Percentiles rank a stretch among this genome's conserved stretches.
Evolutionary conservation across 1,140 invertebrate genomes (phyloP).

Genomic region (Ditylenchus dipsaci): DNA sequence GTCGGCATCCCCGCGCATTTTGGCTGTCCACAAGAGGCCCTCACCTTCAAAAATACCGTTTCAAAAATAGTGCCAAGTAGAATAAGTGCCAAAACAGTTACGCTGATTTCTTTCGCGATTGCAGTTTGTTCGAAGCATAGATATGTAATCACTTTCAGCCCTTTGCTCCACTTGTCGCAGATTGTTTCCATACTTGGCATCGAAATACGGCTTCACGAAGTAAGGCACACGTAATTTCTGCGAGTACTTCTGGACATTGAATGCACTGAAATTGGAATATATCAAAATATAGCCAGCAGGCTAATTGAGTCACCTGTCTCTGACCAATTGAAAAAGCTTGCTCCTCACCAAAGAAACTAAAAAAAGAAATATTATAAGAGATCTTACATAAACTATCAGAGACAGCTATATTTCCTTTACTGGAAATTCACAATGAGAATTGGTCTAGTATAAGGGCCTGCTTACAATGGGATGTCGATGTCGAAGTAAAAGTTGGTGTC

Average conservation of each 20-base stretch:
- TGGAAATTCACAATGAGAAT: too few species aligned
- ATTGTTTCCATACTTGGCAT: constrained; percentile 83
- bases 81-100: constrained; percentile 21
- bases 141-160: constrained; percentile 89
- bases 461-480: too few species aligned
- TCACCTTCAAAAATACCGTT: constrained; percentile 63
- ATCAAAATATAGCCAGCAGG: neutral
- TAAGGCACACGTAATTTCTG: constrained; percentile 77
- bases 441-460: too few species aligned
- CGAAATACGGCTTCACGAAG: constrained; percentile 92
- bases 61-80: too few species aligned
- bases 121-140: constrained; percentile 78
- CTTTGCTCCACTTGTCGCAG: constrained; percentile 79
- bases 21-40: constrained; percentile 78
- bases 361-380: too few species aligned
- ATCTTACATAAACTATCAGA: too few species aligned
- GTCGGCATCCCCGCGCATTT: constrained; percentile 73
- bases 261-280: constrained; percentile 68
- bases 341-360: constrained; percentile 43
- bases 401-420: too few species aligned
- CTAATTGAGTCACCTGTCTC: constrained; percentile 30
- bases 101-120: constrained; percentile 69
- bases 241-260: constrained; percentile 72
- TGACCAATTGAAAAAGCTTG: constrained; percentile 44
- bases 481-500: too few species aligned